Percentiles rank a stretch among this genome's conserved stretches.
Conservation (phyloP, 2,113 vertebrate species). For the Erythrocercus mccallii region DNA sequence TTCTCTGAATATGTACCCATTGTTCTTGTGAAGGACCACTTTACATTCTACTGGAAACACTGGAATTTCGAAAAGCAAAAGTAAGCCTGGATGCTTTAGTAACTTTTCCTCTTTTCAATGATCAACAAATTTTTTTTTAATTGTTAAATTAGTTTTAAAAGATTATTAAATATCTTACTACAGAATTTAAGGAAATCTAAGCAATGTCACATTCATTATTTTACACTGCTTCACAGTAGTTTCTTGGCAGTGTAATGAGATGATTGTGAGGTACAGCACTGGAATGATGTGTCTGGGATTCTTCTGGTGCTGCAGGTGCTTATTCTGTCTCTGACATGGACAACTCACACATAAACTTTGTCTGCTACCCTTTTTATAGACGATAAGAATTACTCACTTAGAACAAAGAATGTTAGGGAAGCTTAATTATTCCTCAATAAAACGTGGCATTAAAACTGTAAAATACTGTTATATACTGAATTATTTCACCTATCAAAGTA, state of each 20-base stretch:
- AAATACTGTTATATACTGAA: neutral
- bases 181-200: neutral
- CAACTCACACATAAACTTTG: neutral
- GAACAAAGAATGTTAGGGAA: neutral
- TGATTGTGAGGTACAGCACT: neutral
- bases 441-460: neutral
- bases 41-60: neutral
- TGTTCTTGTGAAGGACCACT: slow-evolving; percentile 32
- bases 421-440: neutral
- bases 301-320: neutral
- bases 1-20: neutral
- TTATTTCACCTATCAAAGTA: neutral
- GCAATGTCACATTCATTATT: neutral
- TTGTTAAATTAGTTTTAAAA: neutral
- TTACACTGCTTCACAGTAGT: neutral
- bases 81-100: neutral
- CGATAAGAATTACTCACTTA: neutral
- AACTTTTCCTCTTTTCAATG: neutral
- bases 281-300: neutral
- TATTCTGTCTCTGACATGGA: neutral
- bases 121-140: neutral
- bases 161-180: neutral
- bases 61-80: slow-evolving; percentile 27
- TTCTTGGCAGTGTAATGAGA: neutral
- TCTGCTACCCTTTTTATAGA: neutral